Base-by-base conservation (phyloP, 1,140 invertebrate species). In the Drosophila hydei region DNA sequence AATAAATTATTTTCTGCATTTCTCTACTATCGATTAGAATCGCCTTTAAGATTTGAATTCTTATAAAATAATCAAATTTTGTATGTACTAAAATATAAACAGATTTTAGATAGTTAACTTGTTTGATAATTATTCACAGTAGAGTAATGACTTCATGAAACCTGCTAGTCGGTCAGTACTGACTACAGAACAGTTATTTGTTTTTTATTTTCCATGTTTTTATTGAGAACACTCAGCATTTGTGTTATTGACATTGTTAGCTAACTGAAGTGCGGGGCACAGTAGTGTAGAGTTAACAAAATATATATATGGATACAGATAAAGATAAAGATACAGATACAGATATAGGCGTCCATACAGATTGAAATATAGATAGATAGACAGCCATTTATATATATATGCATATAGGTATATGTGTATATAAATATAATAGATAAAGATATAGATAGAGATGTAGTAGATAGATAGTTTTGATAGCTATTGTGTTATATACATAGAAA, bases 241-340 rank as follows among this genome's bases (percentile, higher is more conserved):
- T 81, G 77, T 67, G 38, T 42, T 69, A 72, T 65, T 70, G 61
- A 74, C 61, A 74, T 56, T 59, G 33, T 61, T 67, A 81, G 68
- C 61, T 74, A 62, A 64, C 54, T 30, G 52, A 55, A 59, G 61
- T 78, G 61, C 56, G 9, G 42, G 23, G 14, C 9, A 30, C 19
- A 25, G 25, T 38, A 42, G 38, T 54, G 16, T 0, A 5, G 45
- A 50, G 21, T 23, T 23, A 3, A 23, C 0, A 27, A 21, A 36
- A 21, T 19, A 48, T n/a, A 48, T 12, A n/a, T 7, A 9, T 18
- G 0, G n/a, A 8, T 18, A 40, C 11, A n/a, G 14, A 18, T 3
- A 18, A 11, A 45, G n/a, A 8, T 18, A 40, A 14, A n/a, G 14
- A 18, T 3, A 18, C 11, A 45, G 16, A 45, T 19, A 18, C 12